These are phyloP conservation scores for Anthophora plumipes DNA, from an alignment of 2,888 invertebrate species.

Conservation along the genomic window DNA sequence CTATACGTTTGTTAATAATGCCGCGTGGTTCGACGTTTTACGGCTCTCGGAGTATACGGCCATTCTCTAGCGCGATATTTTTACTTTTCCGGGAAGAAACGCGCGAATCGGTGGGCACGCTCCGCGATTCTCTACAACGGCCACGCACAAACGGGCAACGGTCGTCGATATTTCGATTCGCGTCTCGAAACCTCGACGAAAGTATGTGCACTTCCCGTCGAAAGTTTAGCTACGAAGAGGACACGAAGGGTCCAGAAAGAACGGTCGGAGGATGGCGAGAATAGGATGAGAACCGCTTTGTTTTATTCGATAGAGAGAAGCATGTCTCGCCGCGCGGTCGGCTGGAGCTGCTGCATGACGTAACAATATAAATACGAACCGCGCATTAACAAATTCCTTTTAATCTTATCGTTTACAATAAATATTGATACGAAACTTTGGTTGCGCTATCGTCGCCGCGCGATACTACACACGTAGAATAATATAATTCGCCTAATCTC, in stretches of 20 bases:
- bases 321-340: constrained; percentile 65
- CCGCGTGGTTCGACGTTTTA: constrained; percentile 79
- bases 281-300: constrained; percentile 75
- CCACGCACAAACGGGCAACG: background rate
- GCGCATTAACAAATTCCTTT: constrained; percentile 78
- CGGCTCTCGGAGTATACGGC: constrained; percentile 76
- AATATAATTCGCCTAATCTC: constrained; percentile 80
- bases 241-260: background rate
- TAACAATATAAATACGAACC: constrained; percentile 81
- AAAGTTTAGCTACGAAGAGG: too few species aligned
- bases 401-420: constrained; percentile 83
- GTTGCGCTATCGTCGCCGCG: constrained; percentile 74
- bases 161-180: background rate
- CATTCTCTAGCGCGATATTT: constrained; percentile 81
- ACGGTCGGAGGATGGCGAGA: background rate
- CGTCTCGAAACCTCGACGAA: background rate
- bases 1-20: constrained; percentile 82
- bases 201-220: background rate
- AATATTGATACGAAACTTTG: constrained; percentile 82
- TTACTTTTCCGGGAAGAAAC: constrained; percentile 77
- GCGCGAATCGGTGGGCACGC: constrained; percentile 68
- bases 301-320: constrained; percentile 74
- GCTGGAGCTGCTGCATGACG: constrained; percentile 72
- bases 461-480: constrained; percentile 76
- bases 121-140: constrained; percentile 52